Evolutionary conservation across 2,113 vertebrate genomes (phyloP).

Genomic region (Lagopus muta): DNA sequence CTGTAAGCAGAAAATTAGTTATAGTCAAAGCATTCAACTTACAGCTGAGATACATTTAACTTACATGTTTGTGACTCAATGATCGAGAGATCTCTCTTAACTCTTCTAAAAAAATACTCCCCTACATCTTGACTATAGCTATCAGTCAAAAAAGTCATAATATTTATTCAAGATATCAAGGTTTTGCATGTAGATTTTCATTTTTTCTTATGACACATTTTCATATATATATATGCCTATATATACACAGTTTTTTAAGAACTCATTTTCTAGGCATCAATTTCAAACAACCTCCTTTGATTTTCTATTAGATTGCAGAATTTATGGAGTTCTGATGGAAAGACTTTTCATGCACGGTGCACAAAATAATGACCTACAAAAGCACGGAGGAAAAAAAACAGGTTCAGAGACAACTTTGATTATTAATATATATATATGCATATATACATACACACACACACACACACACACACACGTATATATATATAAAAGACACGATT

Average conservation of each 20-base stretch:
- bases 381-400: neutral
- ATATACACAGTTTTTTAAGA: neutral
- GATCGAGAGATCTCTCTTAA: neutral
- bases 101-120: neutral
- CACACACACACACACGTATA: too few species aligned
- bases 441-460: too few species aligned
- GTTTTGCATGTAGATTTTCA: neutral
- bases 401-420: neutral
- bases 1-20: conserved; percentile 72
- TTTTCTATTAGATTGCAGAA: neutral
- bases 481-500: too few species aligned
- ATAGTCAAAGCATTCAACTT: neutral
- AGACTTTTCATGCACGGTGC: neutral
- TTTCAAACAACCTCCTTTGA: neutral
- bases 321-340: neutral
- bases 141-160: neutral
- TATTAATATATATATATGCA: too few species aligned
- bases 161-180: neutral
- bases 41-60: neutral
- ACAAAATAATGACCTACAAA: neutral
- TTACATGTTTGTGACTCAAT: neutral
- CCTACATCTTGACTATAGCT: neutral
- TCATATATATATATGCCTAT: neutral
- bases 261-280: neutral
- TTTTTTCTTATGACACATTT: neutral